Evolutionary conservation across 2,888 invertebrate genomes (phyloP), one percentile per base, ranked within the genome.

Genomic region (Lithodes maja): DNA sequence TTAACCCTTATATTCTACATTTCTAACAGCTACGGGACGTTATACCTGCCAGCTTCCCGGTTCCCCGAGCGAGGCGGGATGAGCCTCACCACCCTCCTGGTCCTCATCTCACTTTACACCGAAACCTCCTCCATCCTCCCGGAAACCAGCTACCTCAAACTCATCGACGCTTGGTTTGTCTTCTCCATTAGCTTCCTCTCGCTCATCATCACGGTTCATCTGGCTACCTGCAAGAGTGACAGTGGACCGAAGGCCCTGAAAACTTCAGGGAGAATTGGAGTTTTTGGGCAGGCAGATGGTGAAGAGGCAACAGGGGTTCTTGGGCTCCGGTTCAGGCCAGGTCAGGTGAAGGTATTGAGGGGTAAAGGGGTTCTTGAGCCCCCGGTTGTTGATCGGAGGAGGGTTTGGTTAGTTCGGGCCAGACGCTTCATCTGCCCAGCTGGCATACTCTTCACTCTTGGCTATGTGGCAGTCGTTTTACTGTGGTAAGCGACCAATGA

Each of bases 151-250:
- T 79, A 79, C 79, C 50, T 79, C 2, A 79, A 79, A 53, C 53
- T 17, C 53, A 52, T 79, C 2, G 79, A 79, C 79, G 12, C 53
- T 15, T 79, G 79, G 79, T 79, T 79, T 53, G n/a, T 79, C 79
- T 79, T 79, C 79, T 12, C 52, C 79, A 79, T 79, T 53, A 12
- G 12, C 15, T 79, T 53, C 53, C 53, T 79, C 12, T 79, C 79
- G 5, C 9, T n/a, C 53, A 53, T 79, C 12, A 79, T 79, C 5
- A 15, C 79, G n/a, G 33, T 53, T 53, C 79, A 79, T 53, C 3
- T 79, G 53, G 79, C 53, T 53, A 79, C 79, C 53, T 15, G 53
- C 15, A 7, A 61, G 12, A 61, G 7, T 61, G 61, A 61, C 12
- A 12, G 33, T 33, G 33, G 33, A 33, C 33, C 33, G 33, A 33